Conservation (phyloP, 2,888 invertebrate species). For the Boloria selene region DNA sequence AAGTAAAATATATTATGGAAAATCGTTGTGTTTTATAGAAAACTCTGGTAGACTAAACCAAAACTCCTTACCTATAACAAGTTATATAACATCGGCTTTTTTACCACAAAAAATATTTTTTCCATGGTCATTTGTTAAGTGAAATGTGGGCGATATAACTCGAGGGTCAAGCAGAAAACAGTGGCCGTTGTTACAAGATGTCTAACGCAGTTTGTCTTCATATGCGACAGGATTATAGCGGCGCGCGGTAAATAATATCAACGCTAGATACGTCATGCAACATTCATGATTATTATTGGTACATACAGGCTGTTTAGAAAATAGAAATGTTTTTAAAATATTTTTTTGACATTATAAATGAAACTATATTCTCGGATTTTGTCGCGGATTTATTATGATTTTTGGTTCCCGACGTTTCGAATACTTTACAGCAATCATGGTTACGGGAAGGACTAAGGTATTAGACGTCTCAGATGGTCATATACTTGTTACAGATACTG, state of each 20-base stretch:
- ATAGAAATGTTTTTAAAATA: not conserved
- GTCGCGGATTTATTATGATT: too few species aligned
- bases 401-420: too few species aligned
- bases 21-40: too few species aligned
- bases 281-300: slow-evolving; percentile 69
- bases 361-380: too few species aligned
- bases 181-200: slow-evolving; percentile 55
- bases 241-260: slow-evolving; percentile 78
- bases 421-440: too few species aligned
- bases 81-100: not conserved
- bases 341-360: too few species aligned
- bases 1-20: too few species aligned
- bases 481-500: too few species aligned
- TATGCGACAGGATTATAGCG: slow-evolving; percentile 74
- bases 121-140: slow-evolving; percentile 32
- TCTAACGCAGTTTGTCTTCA: slow-evolving; percentile 72
- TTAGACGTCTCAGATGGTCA: too few species aligned
- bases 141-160: slow-evolving; percentile 47
- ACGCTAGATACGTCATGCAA: slow-evolving; percentile 74
- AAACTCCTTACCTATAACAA: not conserved
- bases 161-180: slow-evolving; percentile 74
- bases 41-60: too few species aligned
- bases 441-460: too few species aligned
- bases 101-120: slow-evolving; percentile 10
- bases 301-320: slow-evolving; percentile 29